A percentile compares a stretch with the other conserved stretches of the same genome.
These are phyloP conservation scores for Tryphoninae sp. DNA, from an alignment of 2,888 invertebrate genomes.

Conservation along the genomic window DNA sequence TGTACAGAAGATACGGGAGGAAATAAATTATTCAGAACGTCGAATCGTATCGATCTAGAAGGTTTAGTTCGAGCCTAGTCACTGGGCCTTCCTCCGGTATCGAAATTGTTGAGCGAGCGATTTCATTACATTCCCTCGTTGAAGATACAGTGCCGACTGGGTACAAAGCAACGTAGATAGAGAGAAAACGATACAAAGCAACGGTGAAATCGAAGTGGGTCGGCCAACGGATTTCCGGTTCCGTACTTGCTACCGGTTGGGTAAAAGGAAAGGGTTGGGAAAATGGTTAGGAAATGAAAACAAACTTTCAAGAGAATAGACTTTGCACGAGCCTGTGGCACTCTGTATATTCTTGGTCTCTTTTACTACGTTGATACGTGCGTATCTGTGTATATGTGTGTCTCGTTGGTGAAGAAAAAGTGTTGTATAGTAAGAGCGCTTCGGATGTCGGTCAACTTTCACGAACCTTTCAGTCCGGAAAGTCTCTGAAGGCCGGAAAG, in stretches of 20 bases:
- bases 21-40: not conserved
- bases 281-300: conserved; percentile 54
- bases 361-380: not conserved
- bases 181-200: conserved; percentile 26
- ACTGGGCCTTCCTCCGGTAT: not conserved
- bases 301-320: conserved; percentile 44
- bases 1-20: no score
- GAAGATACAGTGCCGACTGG: conserved; percentile 22
- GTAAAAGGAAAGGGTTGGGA: conserved; percentile 10
- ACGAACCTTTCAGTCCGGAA: conserved; percentile 19
- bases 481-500: conserved; percentile 3
- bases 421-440: not conserved
- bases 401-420: not conserved
- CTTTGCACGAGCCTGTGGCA: not conserved
- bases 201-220: conserved; percentile 42
- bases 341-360: not conserved
- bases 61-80: not conserved
- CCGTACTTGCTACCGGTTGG: conserved; percentile 7
- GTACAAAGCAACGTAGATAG: conserved; percentile 1
- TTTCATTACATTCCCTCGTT: conserved; percentile 16
- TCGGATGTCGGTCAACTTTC: conserved; percentile 40
- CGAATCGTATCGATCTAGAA: not conserved
- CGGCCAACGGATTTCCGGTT: conserved; percentile 44
- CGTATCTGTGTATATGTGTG: not conserved
- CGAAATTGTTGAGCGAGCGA: conserved; percentile 6